Evolutionary conservation across 2,888 invertebrate species (phyloP), one percentile per base, ranked within the genome.

Genomic region (Hypsopygia costalis): DNA sequence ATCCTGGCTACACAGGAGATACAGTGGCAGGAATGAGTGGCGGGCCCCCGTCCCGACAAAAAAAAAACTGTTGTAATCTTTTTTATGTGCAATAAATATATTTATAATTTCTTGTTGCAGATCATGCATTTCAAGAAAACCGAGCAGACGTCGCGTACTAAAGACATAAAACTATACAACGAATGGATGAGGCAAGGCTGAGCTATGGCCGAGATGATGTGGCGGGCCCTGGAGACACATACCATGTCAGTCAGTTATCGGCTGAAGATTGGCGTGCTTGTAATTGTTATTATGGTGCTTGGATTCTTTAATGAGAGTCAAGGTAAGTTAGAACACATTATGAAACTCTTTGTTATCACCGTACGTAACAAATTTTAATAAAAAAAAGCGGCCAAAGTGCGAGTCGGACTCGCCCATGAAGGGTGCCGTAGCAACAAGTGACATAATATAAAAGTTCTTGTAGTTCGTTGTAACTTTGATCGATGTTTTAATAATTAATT

Each of bases 271-370:
- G 80, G 83, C 40, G 55, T 82, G 27, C 51, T 76, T 1, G 72
- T 85, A 43, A 75, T 86, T 25, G 62, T 85, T 34, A 74, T 81
- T 32, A 81, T 82, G 76, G 77, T 83, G 43, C 67, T 83, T 11
- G 85, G 85, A 16, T 76, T 82, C 58, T 81, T 86, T 51, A 81
- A 81, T 52, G 83, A 85, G 48, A 86, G 85, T 50, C 83, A 83
- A 68, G 86, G 87, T 85, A 47, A 52, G 64, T 28, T 21, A 21
- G n/a, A n/a, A n/a, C n/a, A n/a, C n/a, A n/a, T n/a, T n/a, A n/a
- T n/a, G n/a, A n/a, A n/a, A n/a, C n/a, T n/a, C n/a, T n/a, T n/a
- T n/a, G n/a, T n/a, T n/a, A n/a, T n/a, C n/a, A n/a, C n/a, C n/a
- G n/a, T n/a, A n/a, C n/a, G n/a, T n/a, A n/a, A n/a, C n/a, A n/a